Evolutionary conservation across 2,888 invertebrate species (phyloP).

Genomic region (Eupithecia pulchellata): DNA sequence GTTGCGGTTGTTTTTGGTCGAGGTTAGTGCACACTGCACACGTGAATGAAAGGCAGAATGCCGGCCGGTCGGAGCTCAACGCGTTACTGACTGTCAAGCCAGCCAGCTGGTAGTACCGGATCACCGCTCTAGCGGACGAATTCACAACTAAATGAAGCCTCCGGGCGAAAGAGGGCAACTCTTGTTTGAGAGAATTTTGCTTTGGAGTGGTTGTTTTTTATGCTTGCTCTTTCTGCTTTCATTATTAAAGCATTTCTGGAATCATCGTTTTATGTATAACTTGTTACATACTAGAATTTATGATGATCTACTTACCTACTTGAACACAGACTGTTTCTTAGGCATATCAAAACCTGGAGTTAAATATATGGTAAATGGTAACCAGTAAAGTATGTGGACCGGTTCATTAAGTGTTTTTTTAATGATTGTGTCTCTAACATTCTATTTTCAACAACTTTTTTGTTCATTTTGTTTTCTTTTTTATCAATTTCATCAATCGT

Average conservation of each 20-base stretch:
- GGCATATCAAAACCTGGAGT: background rate
- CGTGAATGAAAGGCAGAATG: constrained; percentile 72
- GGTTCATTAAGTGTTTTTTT: background rate
- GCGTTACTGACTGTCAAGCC: constrained; percentile 66
- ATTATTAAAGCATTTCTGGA: background rate
- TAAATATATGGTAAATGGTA: background rate
- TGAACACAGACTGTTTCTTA: background rate
- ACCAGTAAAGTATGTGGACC: background rate
- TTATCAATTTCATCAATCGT: no score
- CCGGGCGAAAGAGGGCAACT: constrained; percentile 55
- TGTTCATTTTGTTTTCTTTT: background rate
- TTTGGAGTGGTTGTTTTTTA: constrained; percentile 5
- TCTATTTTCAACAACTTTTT: background rate
- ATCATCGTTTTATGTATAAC: background rate
- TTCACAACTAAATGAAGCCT: constrained; percentile 70
- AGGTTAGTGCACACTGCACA: constrained; percentile 55
- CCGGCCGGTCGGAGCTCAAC: constrained; percentile 68
- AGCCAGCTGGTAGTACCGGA: constrained; percentile 69
- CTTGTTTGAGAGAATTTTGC: constrained; percentile 21
- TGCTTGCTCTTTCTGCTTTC: background rate
- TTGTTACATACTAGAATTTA: background rate
- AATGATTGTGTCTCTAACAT: background rate
- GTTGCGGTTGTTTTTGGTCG: constrained; percentile 50
- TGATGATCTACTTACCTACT: background rate
- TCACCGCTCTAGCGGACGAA: constrained; percentile 75